These are phyloP conservation scores for Callipepla squamata DNA, from an alignment of 2,113 vertebrate species.

Conservation along the genomic window DNA sequence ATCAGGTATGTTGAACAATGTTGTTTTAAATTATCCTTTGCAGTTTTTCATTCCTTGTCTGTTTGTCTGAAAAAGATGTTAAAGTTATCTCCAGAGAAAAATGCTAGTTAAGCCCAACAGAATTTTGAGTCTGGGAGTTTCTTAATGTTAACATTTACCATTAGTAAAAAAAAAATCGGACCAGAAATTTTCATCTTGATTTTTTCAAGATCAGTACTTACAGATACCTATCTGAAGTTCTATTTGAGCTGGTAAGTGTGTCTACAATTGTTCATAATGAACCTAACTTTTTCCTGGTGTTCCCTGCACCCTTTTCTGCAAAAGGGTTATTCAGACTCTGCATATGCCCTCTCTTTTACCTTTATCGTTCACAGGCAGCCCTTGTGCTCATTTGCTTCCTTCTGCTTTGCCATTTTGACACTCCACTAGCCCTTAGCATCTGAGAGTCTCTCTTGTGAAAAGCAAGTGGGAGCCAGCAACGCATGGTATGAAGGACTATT, in stretches of 20 bases:
- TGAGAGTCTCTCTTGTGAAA: not conserved
- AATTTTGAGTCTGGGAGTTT: not conserved
- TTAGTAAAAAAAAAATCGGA: not conserved
- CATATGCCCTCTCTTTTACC: not conserved
- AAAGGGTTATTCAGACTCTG: not conserved
- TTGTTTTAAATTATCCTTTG: not conserved
- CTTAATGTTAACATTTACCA: not conserved
- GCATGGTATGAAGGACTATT: not conserved
- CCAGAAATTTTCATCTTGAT: not conserved
- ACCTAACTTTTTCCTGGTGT: not conserved
- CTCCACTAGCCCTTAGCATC: not conserved
- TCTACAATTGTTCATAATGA: not conserved
- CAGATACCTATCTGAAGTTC: not conserved
- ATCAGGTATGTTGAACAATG: not conserved
- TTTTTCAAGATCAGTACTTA: not conserved
- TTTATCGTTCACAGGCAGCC: not conserved
- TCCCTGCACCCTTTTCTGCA: not conserved
- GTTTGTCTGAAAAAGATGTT: not conserved
- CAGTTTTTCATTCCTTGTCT: not conserved
- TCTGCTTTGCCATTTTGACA: not conserved
- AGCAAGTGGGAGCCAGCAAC: not conserved
- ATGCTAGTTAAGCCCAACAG: not conserved
- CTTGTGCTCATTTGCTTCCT: not conserved
- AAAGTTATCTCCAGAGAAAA: not conserved
- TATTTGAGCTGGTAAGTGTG: not conserved